Conservation (phyloP, 2,888 invertebrate species). For the Eueremaeus valkanovi region DNA sequence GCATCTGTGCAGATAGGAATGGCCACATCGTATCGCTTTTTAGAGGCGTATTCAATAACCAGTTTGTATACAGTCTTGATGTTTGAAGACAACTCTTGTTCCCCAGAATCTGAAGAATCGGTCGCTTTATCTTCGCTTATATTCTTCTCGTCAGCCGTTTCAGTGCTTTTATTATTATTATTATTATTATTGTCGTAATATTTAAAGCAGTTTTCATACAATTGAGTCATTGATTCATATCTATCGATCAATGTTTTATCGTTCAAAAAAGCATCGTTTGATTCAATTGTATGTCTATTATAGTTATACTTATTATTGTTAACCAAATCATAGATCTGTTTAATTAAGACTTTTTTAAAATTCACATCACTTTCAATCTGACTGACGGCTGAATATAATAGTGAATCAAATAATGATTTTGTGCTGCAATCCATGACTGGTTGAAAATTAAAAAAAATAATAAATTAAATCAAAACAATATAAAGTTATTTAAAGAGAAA, state of each 20-base stretch:
- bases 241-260: background rate
- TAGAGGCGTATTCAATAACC: constrained; percentile 2
- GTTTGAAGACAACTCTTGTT: background rate
- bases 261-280: background rate
- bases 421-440: no score
- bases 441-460: no score
- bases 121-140: background rate
- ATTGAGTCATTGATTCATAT: constrained; percentile 15
- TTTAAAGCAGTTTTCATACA: constrained; percentile 1
- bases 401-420: constrained; percentile 9
- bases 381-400: constrained; percentile 3
- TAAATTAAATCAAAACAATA: no score
- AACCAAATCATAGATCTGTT: background rate
- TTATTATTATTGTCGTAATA: background rate
- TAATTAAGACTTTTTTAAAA: background rate
- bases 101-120: background rate
- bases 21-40: constrained; percentile 3
- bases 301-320: background rate
- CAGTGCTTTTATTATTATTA: background rate
- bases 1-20: constrained; percentile 13
- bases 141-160: background rate
- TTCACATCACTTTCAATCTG: background rate
- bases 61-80: background rate
- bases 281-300: background rate
- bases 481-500: no score